These are phyloP conservation scores for Periphyllus acericola DNA, from an alignment of 2,888 invertebrate species.

Conservation along the genomic window DNA sequence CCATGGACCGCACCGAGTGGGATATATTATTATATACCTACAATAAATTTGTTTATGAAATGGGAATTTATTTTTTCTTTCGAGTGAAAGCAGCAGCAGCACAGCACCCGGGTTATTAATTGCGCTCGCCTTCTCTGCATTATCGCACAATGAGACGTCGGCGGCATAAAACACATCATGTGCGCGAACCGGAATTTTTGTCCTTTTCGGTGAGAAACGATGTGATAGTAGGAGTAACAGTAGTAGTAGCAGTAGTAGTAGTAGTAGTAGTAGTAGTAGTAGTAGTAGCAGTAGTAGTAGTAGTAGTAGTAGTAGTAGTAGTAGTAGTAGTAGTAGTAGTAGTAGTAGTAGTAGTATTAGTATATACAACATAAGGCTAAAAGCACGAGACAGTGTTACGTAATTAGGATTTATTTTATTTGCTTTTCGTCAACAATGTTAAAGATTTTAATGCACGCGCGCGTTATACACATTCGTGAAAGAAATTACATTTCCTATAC, in stretches of 20 bases:
- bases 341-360: neutral
- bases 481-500: neutral
- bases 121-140: neutral
- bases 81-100: slow-evolving; percentile 36
- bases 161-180: slow-evolving; percentile 19
- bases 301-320: neutral
- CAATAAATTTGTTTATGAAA: neutral
- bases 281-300: neutral
- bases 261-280: neutral
- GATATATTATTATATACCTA: neutral
- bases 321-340: neutral
- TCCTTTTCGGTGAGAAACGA: slow-evolving; percentile 7
- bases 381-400: neutral
- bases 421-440: neutral
- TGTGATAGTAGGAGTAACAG: neutral
- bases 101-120: slow-evolving; percentile 15
- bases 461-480: neutral
- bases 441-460: neutral
- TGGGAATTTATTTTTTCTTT: slow-evolving; percentile 13
- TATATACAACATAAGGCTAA: no score
- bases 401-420: neutral
- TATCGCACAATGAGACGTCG: slow-evolving; percentile 40
- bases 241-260: neutral
- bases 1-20: neutral
- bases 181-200: slow-evolving; percentile 37